Conservation (phyloP, 53 echinoderm and acorn worm genomes). For the Stichopus horrens region DNA sequence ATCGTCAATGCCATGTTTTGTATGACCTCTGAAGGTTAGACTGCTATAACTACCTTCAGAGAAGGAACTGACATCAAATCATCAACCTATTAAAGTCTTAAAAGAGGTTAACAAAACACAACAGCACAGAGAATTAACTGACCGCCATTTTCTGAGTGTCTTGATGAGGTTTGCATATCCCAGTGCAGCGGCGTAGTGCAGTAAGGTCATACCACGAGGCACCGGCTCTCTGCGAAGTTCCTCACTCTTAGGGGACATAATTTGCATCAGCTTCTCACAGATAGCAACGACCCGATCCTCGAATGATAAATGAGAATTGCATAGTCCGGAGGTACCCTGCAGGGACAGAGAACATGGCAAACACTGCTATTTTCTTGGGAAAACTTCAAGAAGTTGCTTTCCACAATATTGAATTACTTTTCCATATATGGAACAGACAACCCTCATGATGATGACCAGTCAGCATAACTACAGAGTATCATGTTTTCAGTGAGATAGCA, state of each 20-base stretch:
- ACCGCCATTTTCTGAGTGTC: constrained; percentile 84
- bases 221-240: constrained; percentile 43
- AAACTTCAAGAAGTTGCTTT: too few species aligned
- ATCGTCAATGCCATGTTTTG: background rate
- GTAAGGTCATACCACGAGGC: constrained; percentile 85
- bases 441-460: too few species aligned
- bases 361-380: too few species aligned
- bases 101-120: too few species aligned
- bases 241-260: constrained; percentile 27
- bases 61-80: too few species aligned
- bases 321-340: constrained; percentile 46
- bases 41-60: background rate
- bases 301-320: constrained; percentile 61
- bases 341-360: too few species aligned
- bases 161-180: constrained; percentile 83
- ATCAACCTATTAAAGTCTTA: too few species aligned
- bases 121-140: background rate
- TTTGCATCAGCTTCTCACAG: constrained; percentile 79
- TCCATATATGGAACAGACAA: too few species aligned
- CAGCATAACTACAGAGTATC: too few species aligned
- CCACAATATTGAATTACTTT: too few species aligned
- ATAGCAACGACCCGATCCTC: constrained; percentile 81
- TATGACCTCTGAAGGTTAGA: background rate
- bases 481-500: too few species aligned
- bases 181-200: constrained; percentile 90